A percentile compares a stretch with the other conserved stretches of the same genome.
Evolutionary conservation across 2,113 vertebrate genomes (phyloP).

Genomic region (Mungos mungo): DNA sequence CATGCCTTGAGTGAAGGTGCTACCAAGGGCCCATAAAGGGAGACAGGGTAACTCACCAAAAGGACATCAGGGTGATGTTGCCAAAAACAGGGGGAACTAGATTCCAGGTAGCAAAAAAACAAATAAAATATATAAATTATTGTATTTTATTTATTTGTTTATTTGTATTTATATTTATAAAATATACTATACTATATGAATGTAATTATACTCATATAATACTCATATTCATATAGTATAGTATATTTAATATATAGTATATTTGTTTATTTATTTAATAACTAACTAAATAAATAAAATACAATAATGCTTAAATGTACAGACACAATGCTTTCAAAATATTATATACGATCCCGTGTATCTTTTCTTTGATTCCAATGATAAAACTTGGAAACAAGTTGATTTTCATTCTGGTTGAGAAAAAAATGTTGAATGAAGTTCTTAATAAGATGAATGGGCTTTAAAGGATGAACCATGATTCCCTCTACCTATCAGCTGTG

Average conservation of each 20-base stretch:
- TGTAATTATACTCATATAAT: no score
- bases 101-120: background rate
- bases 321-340: background rate
- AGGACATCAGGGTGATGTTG: background rate
- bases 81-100: background rate
- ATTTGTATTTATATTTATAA: no score
- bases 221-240: no score
- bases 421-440: background rate
- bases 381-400: background rate
- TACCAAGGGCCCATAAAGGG: background rate
- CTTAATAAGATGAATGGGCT: background rate
- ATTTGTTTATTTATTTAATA: no score
- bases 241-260: background rate
- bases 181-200: no score
- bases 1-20: background rate
- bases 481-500: background rate
- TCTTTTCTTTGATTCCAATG: background rate
- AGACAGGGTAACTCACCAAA: background rate
- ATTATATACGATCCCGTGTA: background rate
- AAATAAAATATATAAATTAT: background rate
- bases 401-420: conserved; percentile 13
- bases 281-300: background rate
- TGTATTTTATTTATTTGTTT: no score
- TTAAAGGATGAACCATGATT: background rate
- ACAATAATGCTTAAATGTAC: background rate